A percentile compares a stretch with the other conserved stretches of the same genome.
Conservation (phyloP, 2,888 invertebrate genomes). For the Tanypteryx hageni region DNA sequence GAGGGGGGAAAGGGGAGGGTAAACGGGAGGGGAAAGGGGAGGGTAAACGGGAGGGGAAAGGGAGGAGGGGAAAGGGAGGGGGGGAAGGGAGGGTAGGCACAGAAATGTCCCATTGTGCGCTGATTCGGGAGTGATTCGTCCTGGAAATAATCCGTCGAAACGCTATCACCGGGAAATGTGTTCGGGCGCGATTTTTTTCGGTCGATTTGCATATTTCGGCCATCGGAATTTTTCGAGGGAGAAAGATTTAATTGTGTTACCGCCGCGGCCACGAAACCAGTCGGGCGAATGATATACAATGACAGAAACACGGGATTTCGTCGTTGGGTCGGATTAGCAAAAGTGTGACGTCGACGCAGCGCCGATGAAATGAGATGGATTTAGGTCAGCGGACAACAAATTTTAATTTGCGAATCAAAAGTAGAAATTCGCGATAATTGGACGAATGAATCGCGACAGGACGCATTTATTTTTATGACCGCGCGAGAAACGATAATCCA, state of each 20-base stretch:
- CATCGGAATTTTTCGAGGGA: neutral
- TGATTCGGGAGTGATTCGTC: neutral
- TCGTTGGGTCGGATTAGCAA: neutral
- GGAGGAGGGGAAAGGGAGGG: too few relatives aligned
- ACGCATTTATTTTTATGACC: neutral
- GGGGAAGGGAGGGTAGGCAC: too few relatives aligned
- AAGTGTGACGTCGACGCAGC: neutral
- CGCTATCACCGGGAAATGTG: neutral
- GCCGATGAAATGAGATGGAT: neutral
- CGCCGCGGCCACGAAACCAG: neutral
- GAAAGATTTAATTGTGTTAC: conserved; percentile 2
- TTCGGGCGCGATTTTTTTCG: neutral
- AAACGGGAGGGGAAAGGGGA: too few relatives aligned
- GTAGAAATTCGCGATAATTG: neutral
- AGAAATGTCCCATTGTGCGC: too few relatives aligned
- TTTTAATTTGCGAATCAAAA: conserved; percentile 1
- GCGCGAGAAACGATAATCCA: too few relatives aligned
- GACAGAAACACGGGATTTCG: neutral
- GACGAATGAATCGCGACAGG: neutral
- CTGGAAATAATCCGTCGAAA: neutral
- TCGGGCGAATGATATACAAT: neutral
- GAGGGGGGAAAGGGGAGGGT: too few relatives aligned
- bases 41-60: too few relatives aligned
- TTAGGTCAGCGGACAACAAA: neutral
- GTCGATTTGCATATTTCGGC: neutral